A percentile compares a stretch with the other conserved stretches of the same genome.
Conservation (phyloP, 2,797 vertebrate species). For the Champsocephalus gunnari region DNA sequence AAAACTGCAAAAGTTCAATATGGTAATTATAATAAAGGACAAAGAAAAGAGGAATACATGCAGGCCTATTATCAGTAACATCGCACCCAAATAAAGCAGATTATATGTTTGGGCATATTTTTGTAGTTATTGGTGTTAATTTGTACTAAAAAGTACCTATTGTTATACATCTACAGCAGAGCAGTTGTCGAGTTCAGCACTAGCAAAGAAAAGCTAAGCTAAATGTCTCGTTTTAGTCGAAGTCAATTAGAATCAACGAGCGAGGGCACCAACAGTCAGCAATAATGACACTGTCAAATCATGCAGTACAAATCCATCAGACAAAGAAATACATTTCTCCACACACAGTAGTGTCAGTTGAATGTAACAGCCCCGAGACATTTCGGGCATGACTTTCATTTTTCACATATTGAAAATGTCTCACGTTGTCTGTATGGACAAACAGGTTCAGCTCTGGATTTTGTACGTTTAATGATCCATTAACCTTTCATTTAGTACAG, state of each 20-base stretch:
- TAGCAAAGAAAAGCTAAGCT: neutral
- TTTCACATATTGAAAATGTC: neutral
- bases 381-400: constrained; percentile 1
- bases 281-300: constrained; percentile 17
- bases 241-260: constrained; percentile 6
- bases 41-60: neutral
- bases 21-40: constrained; percentile 1
- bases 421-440: neutral
- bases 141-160: neutral
- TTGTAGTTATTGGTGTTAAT: neutral
- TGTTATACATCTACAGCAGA: constrained; percentile 3
- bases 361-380: constrained; percentile 2
- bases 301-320: constrained; percentile 10
- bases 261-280: neutral
- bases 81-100: neutral
- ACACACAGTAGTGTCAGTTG: neutral
- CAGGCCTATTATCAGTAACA: neutral
- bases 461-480: neutral
- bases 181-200: neutral
- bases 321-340: constrained; percentile 17
- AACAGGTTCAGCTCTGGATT: neutral
- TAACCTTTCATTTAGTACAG: neutral
- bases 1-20: constrained; percentile 1
- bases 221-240: constrained; percentile 11
- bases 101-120: constrained; percentile 9